Evolutionary conservation across 2,888 invertebrate genomes (phyloP), one percentile per base, ranked within the genome.

Genomic region (Netelia melanura): DNA sequence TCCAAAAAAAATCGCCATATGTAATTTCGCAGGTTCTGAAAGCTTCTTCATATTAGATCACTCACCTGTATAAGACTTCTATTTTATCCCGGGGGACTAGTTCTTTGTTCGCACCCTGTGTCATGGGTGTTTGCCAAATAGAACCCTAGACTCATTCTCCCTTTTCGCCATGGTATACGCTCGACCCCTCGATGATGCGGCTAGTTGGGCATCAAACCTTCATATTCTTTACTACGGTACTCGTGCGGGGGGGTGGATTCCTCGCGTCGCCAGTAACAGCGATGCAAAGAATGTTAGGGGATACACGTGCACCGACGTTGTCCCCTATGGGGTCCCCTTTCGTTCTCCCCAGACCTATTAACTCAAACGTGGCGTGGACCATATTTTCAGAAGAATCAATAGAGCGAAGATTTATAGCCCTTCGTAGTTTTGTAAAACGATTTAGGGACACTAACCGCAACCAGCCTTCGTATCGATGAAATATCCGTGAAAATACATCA

Each of bases 191-290:
- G 91, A 92, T 92, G 93, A 93, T 92, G 92, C 92, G 93, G 93
- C 93, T 93, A 93, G 93, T 93, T 93, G 93, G 90, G 91, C 92
- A 92, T 92, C 91, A 91, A 91, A 92, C 90, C 91, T 90, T 89
- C 91, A 91, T 91, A 92, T 92, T 91, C 91, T 91, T 90, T 89
- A 30, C 30, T 30, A 88, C 88, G 86, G 85, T 82, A 82, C 85
- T 79, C 81, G 82, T 85, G 67, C 68, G 75, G 75, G 81, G 30
- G 17, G 30, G 30, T 30, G 30, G 30, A 30, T 86, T 82, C 86
- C 67, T 80, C 87, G 79, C 87, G 89, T 87, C 87, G 87, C 85
- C 87, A 83, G 91, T 90, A 89, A 89, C 89, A 88, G 90, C 89
- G 89, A 92, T 92, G 92, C 92, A 92, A 92, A 92, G 91, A 91